Evolutionary conservation across 2,888 invertebrate genomes (phyloP).

Genomic region (Ischnus inquisitorius): DNA sequence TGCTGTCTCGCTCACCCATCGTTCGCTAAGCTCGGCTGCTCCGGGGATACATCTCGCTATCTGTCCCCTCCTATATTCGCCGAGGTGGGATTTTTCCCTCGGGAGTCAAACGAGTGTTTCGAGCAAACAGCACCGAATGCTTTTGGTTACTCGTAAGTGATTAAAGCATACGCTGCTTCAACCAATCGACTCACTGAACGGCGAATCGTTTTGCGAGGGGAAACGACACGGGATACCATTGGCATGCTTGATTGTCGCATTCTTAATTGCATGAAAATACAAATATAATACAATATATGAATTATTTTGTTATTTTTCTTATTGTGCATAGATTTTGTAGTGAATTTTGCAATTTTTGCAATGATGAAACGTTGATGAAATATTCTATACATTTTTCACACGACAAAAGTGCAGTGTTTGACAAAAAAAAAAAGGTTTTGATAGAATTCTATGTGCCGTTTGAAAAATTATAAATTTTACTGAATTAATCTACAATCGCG

Average conservation of each 20-base stretch:
- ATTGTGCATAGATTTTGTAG: too few species aligned
- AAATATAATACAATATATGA: neutral
- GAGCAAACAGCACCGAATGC: slow-evolving; percentile 69
- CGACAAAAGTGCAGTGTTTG: too few species aligned
- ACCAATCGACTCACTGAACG: slow-evolving; percentile 41
- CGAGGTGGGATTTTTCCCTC: slow-evolving; percentile 77
- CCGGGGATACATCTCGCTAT: slow-evolving; percentile 36
- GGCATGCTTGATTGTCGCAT: slow-evolving; percentile 30
- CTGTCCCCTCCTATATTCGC: slow-evolving; percentile 58
- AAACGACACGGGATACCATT: neutral
- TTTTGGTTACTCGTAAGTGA: slow-evolving; percentile 76
- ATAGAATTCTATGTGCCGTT: too few species aligned
- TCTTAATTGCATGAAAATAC: slow-evolving; percentile 38
- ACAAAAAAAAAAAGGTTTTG: too few species aligned
- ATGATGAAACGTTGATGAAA: too few species aligned
- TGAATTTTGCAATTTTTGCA: too few species aligned
- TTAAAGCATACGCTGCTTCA: slow-evolving; percentile 74
- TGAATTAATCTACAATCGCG: too few species aligned
- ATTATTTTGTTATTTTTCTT: neutral
- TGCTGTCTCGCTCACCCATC: slow-evolving; percentile 43
- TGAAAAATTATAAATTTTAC: too few species aligned
- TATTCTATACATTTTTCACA: too few species aligned
- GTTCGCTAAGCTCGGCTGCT: slow-evolving; percentile 51
- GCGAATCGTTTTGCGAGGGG: slow-evolving; percentile 18
- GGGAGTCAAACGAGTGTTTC: slow-evolving; percentile 70